Evolutionary conservation across 2,113 vertebrate species (phyloP).

Genomic region (Ptychochromis oligacanthus): DNA sequence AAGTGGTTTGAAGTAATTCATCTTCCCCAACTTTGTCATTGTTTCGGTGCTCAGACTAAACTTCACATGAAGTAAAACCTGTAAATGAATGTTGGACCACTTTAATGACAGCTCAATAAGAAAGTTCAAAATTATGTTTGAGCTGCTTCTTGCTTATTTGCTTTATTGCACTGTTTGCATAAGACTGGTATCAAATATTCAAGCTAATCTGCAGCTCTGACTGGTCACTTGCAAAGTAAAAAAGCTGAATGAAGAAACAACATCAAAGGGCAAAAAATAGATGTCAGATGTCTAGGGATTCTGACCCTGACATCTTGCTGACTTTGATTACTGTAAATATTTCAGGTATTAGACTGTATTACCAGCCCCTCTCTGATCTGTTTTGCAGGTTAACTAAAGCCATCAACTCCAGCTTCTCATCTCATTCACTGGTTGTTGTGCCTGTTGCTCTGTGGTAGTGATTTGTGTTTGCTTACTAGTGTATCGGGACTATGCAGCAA

Average conservation of each 20-base stretch:
- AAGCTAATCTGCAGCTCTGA: conserved; percentile 28
- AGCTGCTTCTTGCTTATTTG: conserved; percentile 16
- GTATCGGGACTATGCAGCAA: conserved; percentile 81
- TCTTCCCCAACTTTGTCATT: conserved; percentile 21
- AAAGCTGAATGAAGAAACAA: conserved; percentile 6
- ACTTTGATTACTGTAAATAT: conserved; percentile 65
- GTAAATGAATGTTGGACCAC: conserved; percentile 69
- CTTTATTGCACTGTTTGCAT: conserved; percentile 37
- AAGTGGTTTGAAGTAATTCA: conserved; percentile 40
- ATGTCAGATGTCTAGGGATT: conserved; percentile 7
- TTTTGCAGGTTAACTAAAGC: conserved; percentile 64
- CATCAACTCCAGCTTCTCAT: conserved; percentile 57
- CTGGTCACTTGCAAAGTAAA: conserved; percentile 6
- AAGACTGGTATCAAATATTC: not conserved
- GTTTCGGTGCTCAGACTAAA: conserved; percentile 34
- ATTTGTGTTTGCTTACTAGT: conserved; percentile 75
- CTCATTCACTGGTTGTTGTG: conserved; percentile 76
- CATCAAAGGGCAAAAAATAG: conserved; percentile 25
- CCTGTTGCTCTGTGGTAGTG: conserved; percentile 79
- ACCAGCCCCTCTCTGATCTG: conserved; percentile 21
- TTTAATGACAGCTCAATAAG: conserved; percentile 45
- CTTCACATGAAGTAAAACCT: conserved; percentile 36
- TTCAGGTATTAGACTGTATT: conserved; percentile 26
- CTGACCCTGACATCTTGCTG: conserved; percentile 5
- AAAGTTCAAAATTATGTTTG: conserved; percentile 37